A percentile compares a stretch with the other conserved stretches of the same genome.
These are phyloP conservation scores for Priapulus caudatus DNA, from an alignment of 2,888 invertebrate species.

Conservation along the genomic window DNA sequence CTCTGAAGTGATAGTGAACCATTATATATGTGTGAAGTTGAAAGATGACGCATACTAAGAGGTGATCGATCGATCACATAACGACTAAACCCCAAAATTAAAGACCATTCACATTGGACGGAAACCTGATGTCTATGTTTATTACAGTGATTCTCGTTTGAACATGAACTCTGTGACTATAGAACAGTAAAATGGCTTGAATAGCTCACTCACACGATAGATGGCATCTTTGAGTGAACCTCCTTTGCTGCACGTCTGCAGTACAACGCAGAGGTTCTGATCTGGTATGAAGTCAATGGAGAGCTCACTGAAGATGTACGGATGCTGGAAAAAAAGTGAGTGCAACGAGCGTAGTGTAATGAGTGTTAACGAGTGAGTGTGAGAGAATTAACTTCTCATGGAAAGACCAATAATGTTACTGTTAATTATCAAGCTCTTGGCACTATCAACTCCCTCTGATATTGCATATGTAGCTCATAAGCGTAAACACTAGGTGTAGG, in stretches of 20 bases:
- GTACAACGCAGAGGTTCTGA: conserved; percentile 50
- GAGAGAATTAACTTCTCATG: conserved; percentile 26
- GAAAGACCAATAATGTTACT: too few species aligned
- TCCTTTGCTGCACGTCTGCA: conserved; percentile 66
- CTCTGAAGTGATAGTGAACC: conserved; percentile 47
- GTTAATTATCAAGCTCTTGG: too few species aligned
- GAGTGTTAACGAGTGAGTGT: neutral
- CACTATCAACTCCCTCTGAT: too few species aligned
- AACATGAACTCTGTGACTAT: conserved; percentile 4
- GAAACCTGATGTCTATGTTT: too few species aligned
- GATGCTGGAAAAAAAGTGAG: conserved; percentile 66
- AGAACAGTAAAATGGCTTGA: conserved; percentile 6
- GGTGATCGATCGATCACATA: too few species aligned
- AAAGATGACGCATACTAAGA: too few species aligned
- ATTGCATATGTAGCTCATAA: too few species aligned
- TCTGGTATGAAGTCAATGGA: conserved; percentile 59
- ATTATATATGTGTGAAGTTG: too few species aligned
- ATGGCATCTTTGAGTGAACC: conserved; percentile 82
- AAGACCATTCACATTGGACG: too few species aligned
- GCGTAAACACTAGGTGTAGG: too few species aligned
- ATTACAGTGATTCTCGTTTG: neutral
- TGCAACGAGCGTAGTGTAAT: neutral
- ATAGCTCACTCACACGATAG: conserved; percentile 52
- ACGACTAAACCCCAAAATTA: too few species aligned
- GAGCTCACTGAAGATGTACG: conserved; percentile 77